phyloP scores from a whole-genome alignment of 2,888 invertebrate species.

The Stenolophus ochropezus region DNA sequence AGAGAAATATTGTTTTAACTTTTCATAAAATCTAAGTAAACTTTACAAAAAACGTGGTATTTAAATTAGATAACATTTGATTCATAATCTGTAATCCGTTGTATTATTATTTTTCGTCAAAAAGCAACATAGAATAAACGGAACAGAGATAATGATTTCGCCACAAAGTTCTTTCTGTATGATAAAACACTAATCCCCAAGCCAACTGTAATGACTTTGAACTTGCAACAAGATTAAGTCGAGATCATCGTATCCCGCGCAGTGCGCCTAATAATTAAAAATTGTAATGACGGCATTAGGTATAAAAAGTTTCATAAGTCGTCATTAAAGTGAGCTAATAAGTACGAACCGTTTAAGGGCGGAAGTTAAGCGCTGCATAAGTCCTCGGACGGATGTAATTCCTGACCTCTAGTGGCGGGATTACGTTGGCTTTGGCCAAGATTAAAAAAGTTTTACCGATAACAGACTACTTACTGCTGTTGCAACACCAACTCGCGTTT shows the following conservation, averaged over 20 bases:
- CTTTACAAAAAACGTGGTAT: too few relatives aligned
- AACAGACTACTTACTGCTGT: conserved; percentile 52
- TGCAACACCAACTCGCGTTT: conserved; percentile 28
- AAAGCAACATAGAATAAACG: too few relatives aligned
- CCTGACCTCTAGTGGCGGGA: conserved; percentile 48
- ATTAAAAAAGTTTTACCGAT: conserved; percentile 59
- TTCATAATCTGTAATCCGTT: too few relatives aligned
- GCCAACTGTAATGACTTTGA: background rate
- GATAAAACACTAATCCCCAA: background rate
- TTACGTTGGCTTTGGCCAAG: conserved; percentile 49
- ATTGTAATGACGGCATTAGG: conserved; percentile 28
- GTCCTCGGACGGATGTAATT: conserved; percentile 48
- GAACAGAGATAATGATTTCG: background rate
- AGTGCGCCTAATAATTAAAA: conserved; percentile 10
- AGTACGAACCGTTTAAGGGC: conserved; percentile 47
- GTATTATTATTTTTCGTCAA: too few relatives aligned
- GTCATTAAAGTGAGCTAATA: conserved; percentile 50
- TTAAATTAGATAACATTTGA: too few relatives aligned
- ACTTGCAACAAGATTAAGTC: background rate
- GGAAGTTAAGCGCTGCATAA: conserved; percentile 43
- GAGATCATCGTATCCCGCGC: background rate
- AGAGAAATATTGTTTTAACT: too few relatives aligned
- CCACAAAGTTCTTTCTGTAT: background rate
- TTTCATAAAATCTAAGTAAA: too few relatives aligned
- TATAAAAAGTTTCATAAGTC: conserved; percentile 42